Conservation (phyloP, 2,113 vertebrate genomes). For the Circaetus cinerascens region DNA sequence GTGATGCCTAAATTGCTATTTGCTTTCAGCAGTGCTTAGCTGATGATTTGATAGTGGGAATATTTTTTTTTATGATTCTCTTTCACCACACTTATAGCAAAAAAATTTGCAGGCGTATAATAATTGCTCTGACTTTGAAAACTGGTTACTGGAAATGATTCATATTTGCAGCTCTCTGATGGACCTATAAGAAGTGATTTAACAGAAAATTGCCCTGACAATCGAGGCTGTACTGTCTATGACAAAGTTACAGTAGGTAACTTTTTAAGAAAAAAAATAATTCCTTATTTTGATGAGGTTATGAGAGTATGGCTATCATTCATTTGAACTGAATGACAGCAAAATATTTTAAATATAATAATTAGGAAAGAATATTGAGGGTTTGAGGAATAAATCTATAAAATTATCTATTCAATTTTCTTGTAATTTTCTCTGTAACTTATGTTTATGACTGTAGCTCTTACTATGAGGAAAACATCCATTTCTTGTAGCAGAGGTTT, state of each 20-base stretch:
- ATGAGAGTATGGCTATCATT: not conserved
- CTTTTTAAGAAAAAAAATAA: not conserved
- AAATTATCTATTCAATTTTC: not conserved
- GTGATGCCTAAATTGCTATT: conserved; percentile 40
- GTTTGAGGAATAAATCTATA: not conserved
- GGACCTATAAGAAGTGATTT: not conserved
- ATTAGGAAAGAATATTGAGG: not conserved
- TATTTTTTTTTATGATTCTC: not conserved
- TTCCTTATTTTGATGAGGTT: not conserved
- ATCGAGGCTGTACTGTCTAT: not conserved
- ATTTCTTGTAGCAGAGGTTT: not conserved
- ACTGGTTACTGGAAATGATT: not conserved
- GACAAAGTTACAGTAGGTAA: not conserved
- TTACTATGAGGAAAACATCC: not conserved
- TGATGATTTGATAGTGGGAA: conserved; percentile 6
- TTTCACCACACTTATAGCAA: not conserved
- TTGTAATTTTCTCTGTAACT: not conserved
- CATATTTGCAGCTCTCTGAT: not conserved
- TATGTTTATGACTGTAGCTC: not conserved
- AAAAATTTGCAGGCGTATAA: not conserved
- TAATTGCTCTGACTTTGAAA: conserved; percentile 3
- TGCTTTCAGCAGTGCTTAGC: conserved; percentile 28
- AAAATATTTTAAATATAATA: not conserved
- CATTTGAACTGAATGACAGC: not conserved
- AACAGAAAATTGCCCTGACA: not conserved